phyloP scores from a whole-genome alignment of 2,797 vertebrate species.

The Nannoperca australis region DNA sequence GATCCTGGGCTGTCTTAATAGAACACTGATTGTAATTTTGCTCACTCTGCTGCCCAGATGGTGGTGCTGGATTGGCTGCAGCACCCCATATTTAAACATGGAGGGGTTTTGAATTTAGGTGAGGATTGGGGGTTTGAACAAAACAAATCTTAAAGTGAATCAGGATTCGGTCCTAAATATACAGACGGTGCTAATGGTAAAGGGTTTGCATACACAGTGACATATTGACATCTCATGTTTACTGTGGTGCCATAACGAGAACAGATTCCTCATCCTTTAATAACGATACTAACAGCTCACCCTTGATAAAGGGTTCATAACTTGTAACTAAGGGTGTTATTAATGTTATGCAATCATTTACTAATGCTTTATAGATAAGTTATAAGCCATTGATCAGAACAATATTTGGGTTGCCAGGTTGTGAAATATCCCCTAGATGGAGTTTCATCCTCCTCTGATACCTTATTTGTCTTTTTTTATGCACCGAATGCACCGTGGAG shows the following conservation, averaged over 20 bases:
- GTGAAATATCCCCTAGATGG: background rate
- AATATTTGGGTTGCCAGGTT: constrained; percentile 14
- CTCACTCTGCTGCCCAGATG: constrained; percentile 61
- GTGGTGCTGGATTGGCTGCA: constrained; percentile 61
- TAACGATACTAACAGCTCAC: constrained; percentile 1
- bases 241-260: constrained; percentile 34
- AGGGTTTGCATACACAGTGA: constrained; percentile 21
- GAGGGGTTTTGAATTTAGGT: constrained; percentile 44
- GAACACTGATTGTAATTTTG: constrained; percentile 59
- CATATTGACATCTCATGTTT: constrained; percentile 9
- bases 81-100: constrained; percentile 47
- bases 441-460: background rate
- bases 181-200: constrained; percentile 22
- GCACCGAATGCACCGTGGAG: background rate
- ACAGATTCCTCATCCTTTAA: constrained; percentile 30
- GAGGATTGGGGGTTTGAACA: constrained; percentile 27
- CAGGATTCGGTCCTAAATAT: constrained; percentile 27
- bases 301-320: constrained; percentile 7
- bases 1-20: constrained; percentile 35
- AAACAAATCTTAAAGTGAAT: constrained; percentile 36
- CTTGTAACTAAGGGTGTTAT: constrained; percentile 15
- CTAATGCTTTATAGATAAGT: constrained; percentile 14
- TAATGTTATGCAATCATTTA: constrained; percentile 1
- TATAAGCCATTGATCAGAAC: background rate
- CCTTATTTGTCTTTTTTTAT: background rate